Evolutionary conservation across 2,797 vertebrate species (phyloP).

Genomic region (Pangasius macronema): DNA sequence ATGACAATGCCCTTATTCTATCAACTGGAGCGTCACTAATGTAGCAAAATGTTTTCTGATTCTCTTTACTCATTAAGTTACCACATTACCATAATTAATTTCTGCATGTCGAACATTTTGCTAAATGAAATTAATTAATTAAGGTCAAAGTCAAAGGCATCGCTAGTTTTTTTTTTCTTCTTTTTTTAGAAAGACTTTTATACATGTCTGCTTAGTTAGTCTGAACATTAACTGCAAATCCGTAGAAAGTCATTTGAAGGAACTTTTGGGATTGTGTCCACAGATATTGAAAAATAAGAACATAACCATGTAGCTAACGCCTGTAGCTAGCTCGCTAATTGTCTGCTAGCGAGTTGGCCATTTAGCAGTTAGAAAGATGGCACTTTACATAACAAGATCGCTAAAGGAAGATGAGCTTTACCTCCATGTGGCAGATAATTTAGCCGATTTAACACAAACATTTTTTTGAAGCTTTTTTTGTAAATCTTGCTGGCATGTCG

Average conservation of each 20-base stretch:
- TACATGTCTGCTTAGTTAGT: too few relatives aligned
- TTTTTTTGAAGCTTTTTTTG: not conserved
- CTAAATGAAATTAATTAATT: conserved; percentile 25
- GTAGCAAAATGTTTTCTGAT: conserved; percentile 13
- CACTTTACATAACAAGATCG: not conserved
- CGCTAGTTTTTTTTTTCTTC: not conserved
- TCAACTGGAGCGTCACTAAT: conserved; percentile 25
- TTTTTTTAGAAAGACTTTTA: not conserved
- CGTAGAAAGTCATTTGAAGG: not conserved
- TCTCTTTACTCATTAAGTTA: conserved; percentile 16
- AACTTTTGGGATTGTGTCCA: not conserved
- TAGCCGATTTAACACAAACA: not conserved
- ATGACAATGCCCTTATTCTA: conserved; percentile 7
- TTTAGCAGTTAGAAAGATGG: not conserved
- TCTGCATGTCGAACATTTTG: conserved; percentile 23
- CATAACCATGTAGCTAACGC: too few relatives aligned
- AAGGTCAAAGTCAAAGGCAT: conserved; percentile 23
- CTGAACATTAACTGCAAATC: not conserved
- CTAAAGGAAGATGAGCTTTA: not conserved
- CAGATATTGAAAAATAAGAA: not conserved
- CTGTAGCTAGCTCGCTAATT: not conserved
- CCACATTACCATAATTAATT: conserved; percentile 37
- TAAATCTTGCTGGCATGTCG: not conserved
- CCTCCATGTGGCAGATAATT: not conserved
- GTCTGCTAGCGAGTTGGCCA: not conserved